Evolutionary conservation across 2,888 invertebrate genomes (phyloP).

Genomic region (Ceraclea dissimilis): DNA sequence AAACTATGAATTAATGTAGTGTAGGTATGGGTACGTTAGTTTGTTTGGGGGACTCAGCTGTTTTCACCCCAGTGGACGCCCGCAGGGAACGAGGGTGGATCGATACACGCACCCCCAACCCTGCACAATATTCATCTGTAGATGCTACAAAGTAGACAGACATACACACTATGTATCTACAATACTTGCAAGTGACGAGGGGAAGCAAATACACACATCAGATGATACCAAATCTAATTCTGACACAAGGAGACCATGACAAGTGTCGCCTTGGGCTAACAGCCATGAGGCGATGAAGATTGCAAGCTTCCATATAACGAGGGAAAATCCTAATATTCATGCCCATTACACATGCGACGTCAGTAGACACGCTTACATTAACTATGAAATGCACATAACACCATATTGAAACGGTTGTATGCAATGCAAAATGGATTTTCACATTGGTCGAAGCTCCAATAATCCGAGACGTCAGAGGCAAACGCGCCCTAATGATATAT

Average conservation of each 20-base stretch:
- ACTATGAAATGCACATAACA: no score
- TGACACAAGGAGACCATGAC: neutral
- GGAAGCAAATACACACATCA: neutral
- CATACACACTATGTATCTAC: neutral
- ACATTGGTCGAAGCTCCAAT: no score
- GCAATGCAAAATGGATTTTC: no score
- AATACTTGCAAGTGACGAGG: neutral
- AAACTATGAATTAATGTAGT: neutral
- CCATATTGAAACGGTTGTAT: no score
- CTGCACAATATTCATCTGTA: neutral
- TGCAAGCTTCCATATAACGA: neutral
- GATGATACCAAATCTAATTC: neutral
- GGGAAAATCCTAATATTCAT: no score
- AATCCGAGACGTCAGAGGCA: no score
- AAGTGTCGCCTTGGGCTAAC: neutral
- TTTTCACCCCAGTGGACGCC: conserved; percentile 28
- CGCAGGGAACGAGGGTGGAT: conserved; percentile 19
- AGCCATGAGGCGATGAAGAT: neutral
- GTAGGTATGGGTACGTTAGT: neutral
- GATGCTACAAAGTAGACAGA: neutral
- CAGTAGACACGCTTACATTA: neutral
- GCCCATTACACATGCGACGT: neutral
- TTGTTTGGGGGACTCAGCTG: conserved; percentile 11
- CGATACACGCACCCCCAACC: conserved; percentile 12
- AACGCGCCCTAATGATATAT: no score